phyloP scores from a whole-genome alignment of 2,888 invertebrate genomes.

The Lepidocyrtinus sp. region DNA sequence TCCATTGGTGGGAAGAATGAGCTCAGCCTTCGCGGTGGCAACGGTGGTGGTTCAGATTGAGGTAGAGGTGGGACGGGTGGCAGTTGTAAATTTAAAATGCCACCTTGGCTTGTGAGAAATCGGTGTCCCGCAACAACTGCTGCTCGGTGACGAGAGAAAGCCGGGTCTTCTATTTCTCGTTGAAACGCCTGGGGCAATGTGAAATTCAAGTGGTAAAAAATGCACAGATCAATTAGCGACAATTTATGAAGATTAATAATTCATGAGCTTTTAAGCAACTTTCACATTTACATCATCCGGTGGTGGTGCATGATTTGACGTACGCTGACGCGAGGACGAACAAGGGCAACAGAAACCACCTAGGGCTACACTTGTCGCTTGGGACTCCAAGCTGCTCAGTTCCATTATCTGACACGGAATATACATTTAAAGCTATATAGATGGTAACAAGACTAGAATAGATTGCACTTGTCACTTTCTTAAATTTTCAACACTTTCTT shows the following conservation, averaged over 20 bases:
- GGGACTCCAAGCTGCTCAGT: conserved; percentile 48
- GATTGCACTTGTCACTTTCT: no score
- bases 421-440: no score
- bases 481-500: background rate
- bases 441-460: no score
- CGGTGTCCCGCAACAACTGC: conserved; percentile 52
- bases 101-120: conserved; percentile 34
- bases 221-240: no score
- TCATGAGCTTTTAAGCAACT: no score
- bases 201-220: no score
- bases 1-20: conserved; percentile 51
- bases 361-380: conserved; percentile 35
- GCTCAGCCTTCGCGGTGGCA: conserved; percentile 34
- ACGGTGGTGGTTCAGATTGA: conserved; percentile 31
- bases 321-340: conserved; percentile 15
- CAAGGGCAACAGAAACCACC: conserved; percentile 34
- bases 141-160: conserved; percentile 50
- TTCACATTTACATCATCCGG: background rate
- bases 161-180: conserved; percentile 42
- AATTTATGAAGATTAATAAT: no score
- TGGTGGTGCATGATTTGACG: conserved; percentile 5
- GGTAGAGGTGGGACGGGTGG: conserved; percentile 39
- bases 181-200: conserved; percentile 1
- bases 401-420: conserved; percentile 54
- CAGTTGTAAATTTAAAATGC: conserved; percentile 42